Conservation (phyloP, 2,797 vertebrate genomes). For the Cossypha dichroa region DNA sequence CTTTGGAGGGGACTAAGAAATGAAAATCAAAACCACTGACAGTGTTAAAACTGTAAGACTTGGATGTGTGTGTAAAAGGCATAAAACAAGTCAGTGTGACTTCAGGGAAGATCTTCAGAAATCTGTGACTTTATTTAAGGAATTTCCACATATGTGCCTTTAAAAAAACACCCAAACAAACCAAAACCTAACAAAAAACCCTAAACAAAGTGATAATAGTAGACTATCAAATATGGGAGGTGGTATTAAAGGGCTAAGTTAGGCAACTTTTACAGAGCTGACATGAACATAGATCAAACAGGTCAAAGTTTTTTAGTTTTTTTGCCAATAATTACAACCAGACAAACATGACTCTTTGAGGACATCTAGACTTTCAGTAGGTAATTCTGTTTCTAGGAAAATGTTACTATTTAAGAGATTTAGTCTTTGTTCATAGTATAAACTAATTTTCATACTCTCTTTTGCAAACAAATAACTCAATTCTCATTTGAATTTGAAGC, state of each 20-base stretch:
- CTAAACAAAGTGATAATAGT: not conserved
- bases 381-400: not conserved
- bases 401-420: not conserved
- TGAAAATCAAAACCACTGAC: not conserved
- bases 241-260: not conserved
- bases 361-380: not conserved
- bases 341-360: not conserved
- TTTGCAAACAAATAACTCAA: not conserved
- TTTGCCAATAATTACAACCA: not conserved
- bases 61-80: not conserved
- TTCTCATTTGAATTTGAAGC: not conserved
- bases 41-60: not conserved
- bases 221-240: not conserved
- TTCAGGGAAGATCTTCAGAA: not conserved
- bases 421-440: not conserved
- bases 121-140: not conserved
- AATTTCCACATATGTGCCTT: not conserved
- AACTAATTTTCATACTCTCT: not conserved
- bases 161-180: not conserved
- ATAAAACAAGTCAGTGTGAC: not conserved
- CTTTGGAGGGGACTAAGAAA: not conserved
- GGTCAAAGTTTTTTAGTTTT: constrained; percentile 14
- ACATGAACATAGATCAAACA: not conserved
- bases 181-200: not conserved
- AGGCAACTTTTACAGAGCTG: not conserved